Evolutionary conservation across 1,140 invertebrate species (phyloP), one percentile per base, ranked within the genome.

Genomic region (Gryllus bimaculatus): DNA sequence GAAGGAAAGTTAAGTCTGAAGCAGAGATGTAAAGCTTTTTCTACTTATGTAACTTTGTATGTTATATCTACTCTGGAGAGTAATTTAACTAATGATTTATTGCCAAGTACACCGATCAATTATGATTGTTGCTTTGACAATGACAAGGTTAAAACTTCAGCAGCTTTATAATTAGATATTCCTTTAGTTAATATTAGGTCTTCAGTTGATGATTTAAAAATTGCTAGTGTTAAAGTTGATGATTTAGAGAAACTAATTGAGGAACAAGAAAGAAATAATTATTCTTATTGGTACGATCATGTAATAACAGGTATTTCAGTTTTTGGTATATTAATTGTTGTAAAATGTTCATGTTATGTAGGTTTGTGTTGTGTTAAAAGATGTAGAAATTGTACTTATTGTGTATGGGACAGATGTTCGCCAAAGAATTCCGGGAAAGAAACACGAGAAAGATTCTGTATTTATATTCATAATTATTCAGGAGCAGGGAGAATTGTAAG

Each of bases 321-420:
- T 8, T 76, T 39, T 21, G 20, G 21, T 8, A 10, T 76, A 15
- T 13, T 39, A 15, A 13, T 39, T 26, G n/a, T 76, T 8, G 15
- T 21, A 12, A 54, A 8, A 54, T 54, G 49, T 54, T 54, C 8
- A 8, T 54, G 49, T 54, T 54, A n/a, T n/a, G n/a, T n/a, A n/a
- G n/a, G 49, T 15, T 54, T 54, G 8, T 76, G 75, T 39, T 76
- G 75, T 76, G 21, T n/a, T 39, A 76, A 76, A 76, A 39, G 75
- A 8, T 76, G 26, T 39, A 20, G 75, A 39, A 15, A 76, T n/a
- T 8, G 8, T 54, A 8, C 15, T 8, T 74, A 10, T n/a, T 74
- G 74, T 8, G 8, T 74, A 18, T 74, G 21, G 18, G 74, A 74
- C 20, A 20, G 20, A 26, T 74, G 74, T 8, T 10, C 74, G 8